Conservation (phyloP, 2,888 invertebrate genomes). For the Anoplius nigerrimus region DNA sequence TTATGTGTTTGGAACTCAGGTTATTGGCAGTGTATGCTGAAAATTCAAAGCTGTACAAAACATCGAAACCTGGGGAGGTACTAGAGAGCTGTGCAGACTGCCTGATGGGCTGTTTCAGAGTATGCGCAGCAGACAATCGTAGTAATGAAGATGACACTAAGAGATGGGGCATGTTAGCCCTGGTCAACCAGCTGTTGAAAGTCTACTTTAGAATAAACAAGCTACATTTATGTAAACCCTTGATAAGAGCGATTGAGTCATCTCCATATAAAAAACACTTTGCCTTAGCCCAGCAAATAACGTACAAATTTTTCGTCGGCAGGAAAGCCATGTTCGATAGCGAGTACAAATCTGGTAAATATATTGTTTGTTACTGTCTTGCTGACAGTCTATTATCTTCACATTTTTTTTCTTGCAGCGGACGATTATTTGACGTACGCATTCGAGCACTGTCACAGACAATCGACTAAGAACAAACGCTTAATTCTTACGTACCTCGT, state of each 20-base stretch:
- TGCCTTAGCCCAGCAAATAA: constrained; percentile 94
- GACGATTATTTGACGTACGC: constrained; percentile 95
- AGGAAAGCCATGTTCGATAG: constrained; percentile 99
- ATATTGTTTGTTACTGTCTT: constrained; percentile 7
- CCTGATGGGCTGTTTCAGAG: constrained; percentile 93
- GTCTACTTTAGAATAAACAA: constrained; percentile 96
- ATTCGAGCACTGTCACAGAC: constrained; percentile 91
- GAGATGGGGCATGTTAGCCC: constrained; percentile 94
- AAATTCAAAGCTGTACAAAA: constrained; percentile 75
- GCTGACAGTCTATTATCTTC: constrained; percentile 23
- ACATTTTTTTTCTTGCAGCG: constrained; percentile 77
- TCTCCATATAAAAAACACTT: constrained; percentile 93
- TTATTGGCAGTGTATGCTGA: constrained; percentile 90
- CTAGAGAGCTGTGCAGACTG: constrained; percentile 96
- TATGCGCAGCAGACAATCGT: constrained; percentile 95
- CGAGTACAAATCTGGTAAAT: constrained; percentile 87
- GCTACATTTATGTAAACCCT: constrained; percentile 92
- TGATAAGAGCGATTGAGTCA: constrained; percentile 97
- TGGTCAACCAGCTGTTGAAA: constrained; percentile 98
- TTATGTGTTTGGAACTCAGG: constrained; percentile 91
- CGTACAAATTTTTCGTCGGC: constrained; percentile 97
- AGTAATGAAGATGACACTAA: constrained; percentile 94
- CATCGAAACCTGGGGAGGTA: constrained; percentile 81
- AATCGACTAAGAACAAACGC: constrained; percentile 90
- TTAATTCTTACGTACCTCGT: constrained; percentile 95